These are phyloP conservation scores for Tridacna gigas DNA, from an alignment of 2,888 invertebrate genomes.

Conservation along the genomic window DNA sequence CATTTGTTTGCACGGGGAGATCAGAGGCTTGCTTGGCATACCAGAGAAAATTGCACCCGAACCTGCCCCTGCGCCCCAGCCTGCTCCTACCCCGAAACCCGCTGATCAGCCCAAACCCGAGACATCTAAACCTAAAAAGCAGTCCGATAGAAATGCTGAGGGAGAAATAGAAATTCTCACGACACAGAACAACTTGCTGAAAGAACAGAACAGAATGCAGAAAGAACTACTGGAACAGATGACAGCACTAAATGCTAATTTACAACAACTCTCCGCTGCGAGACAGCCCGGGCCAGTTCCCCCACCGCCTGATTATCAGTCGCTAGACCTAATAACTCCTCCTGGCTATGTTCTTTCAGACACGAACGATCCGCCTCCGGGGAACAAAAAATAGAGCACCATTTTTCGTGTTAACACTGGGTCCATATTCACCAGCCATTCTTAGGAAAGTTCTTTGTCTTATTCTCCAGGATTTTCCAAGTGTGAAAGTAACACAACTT, in stretches of 20 bases:
- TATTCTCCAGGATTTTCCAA: too few species aligned
- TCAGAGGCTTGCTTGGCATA: not conserved
- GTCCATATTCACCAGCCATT: too few species aligned
- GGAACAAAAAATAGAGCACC: not conserved
- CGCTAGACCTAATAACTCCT: not conserved
- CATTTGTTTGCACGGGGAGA: conserved; percentile 12
- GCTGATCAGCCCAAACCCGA: not conserved
- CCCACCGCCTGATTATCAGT: conserved; percentile 7
- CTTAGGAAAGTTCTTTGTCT: too few species aligned
- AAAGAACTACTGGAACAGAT: conserved; percentile 9
- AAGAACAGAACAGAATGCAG: conserved; percentile 14
- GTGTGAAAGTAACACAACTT: too few species aligned
- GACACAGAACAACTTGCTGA: conserved; percentile 12
- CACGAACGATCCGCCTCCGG: not conserved
- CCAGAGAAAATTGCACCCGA: not conserved
- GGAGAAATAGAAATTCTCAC: conserved; percentile 9
- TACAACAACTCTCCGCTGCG: not conserved
- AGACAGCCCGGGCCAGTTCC: not conserved
- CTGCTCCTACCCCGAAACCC: not conserved
- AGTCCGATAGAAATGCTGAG: not conserved
- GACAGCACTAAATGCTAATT: not conserved
- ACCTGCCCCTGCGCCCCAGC: not conserved
- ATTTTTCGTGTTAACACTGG: not conserved
- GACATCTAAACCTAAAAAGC: not conserved
- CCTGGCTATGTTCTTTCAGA: not conserved